Evolutionary conservation across 2,113 vertebrate genomes (phyloP).

Genomic region (Epinephelus fuscoguttatus): DNA sequence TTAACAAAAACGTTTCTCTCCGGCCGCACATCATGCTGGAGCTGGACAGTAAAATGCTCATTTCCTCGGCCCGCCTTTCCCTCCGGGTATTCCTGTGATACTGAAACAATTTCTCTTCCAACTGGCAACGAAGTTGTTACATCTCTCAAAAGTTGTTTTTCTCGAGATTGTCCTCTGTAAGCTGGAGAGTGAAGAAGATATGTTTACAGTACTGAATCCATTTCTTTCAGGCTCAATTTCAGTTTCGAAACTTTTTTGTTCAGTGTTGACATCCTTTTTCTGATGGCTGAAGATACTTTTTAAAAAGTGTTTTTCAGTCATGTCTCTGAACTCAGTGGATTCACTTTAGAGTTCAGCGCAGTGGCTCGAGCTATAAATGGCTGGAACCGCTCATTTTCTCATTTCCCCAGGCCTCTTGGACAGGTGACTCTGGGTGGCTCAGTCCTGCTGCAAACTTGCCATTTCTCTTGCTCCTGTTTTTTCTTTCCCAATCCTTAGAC

Average conservation of each 20-base stretch:
- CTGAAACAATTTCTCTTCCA: conserved; percentile 19
- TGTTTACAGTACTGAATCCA: not conserved
- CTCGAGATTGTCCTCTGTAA: conserved; percentile 18
- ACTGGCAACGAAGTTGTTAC: not conserved
- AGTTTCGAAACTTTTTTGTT: conserved; percentile 17
- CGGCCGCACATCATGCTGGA: conserved; percentile 10
- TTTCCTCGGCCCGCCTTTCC: not conserved
- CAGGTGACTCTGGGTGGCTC: conserved; percentile 24
- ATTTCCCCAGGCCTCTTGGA: conserved; percentile 7
- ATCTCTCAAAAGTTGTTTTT: conserved; percentile 36
- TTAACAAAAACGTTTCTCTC: conserved; percentile 28
- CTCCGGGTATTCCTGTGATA: conserved; percentile 10
- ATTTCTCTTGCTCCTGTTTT: conserved; percentile 24
- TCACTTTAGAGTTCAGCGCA: conserved; percentile 35
- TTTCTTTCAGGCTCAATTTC: conserved; percentile 13
- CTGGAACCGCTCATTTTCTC: conserved; percentile 34
- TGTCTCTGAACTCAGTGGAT: conserved; percentile 24
- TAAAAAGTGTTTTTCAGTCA: conserved; percentile 22
- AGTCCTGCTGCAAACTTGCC: not conserved
- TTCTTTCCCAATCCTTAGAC: not conserved
- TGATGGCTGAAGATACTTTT: conserved; percentile 42
- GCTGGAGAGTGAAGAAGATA: conserved; percentile 4
- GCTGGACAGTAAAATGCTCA: conserved; percentile 23
- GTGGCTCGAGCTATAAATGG: conserved; percentile 39
- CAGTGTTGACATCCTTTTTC: not conserved